phyloP scores from a whole-genome alignment of 2,888 invertebrate genomes.

The Laothoe populi region DNA sequence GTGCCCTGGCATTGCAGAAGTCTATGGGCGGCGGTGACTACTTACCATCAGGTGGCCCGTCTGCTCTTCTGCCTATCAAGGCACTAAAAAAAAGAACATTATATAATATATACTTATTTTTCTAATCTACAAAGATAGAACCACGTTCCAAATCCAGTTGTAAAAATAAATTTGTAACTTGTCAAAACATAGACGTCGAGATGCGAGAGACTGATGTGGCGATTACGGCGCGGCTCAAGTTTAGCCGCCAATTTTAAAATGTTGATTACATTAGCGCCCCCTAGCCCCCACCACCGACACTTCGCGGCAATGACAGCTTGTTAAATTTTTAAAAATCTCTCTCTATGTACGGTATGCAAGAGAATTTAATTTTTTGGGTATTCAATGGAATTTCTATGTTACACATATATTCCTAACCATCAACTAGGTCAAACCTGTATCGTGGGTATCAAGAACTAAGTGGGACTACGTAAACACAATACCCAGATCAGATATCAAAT shows the following conservation, averaged over 20 bases:
- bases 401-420: too few relatives aligned
- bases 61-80: too few relatives aligned
- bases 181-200: slow-evolving; percentile 15
- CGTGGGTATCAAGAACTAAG: too few relatives aligned
- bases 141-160: not conserved
- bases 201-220: slow-evolving; percentile 64
- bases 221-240: slow-evolving; percentile 68
- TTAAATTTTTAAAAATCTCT: slow-evolving; percentile 70
- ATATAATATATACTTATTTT: not conserved
- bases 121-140: not conserved
- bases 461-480: too few relatives aligned
- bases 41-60: too few relatives aligned
- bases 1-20: too few relatives aligned
- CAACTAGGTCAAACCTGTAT: too few relatives aligned
- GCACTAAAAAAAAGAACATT: too few relatives aligned
- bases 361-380: slow-evolving; percentile 2
- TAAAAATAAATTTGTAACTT: slow-evolving; percentile 15
- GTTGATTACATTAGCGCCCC: slow-evolving; percentile 73
- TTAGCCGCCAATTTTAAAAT: slow-evolving; percentile 82
- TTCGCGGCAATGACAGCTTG: slow-evolving; percentile 68
- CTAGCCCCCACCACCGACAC: slow-evolving; percentile 40
- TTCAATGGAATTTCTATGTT: too few relatives aligned
- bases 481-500: too few relatives aligned
- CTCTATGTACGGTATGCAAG: slow-evolving; percentile 44
- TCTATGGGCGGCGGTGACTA: too few relatives aligned